Conservation (phyloP, 1,140 invertebrate genomes). For the Mizuhopecten yessoensis region DNA sequence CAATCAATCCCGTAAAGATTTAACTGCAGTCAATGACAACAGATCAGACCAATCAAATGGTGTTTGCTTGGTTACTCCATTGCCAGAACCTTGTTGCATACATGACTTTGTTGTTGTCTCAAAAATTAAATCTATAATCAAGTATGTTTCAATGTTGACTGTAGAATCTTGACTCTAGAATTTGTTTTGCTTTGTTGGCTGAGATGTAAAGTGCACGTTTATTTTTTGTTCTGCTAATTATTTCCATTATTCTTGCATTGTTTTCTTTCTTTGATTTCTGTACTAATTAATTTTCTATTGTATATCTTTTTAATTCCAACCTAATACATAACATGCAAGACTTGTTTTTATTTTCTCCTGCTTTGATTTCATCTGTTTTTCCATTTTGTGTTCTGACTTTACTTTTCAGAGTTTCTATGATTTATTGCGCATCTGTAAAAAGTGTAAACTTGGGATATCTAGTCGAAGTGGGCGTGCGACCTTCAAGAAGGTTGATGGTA, state of each 20-base stretch:
- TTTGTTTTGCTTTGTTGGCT: background rate
- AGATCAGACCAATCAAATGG: background rate
- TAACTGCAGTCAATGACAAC: background rate
- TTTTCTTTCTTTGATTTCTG: background rate
- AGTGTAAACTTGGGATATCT: slow-evolving; percentile 59
- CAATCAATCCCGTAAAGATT: background rate
- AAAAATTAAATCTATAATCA: no score
- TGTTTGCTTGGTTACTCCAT: background rate
- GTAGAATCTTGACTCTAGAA: no score
- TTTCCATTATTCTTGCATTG: no score
- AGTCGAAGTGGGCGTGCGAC: slow-evolving; percentile 29
- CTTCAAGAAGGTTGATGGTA: slow-evolving; percentile 15
- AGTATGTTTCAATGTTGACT: no score
- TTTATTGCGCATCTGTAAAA: slow-evolving; percentile 71
- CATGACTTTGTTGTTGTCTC: no score
- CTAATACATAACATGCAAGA: background rate
- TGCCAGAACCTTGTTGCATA: background rate
- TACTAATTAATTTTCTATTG: background rate
- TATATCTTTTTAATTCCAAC: background rate
- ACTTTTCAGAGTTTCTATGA: slow-evolving; percentile 69
- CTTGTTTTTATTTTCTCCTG: background rate
- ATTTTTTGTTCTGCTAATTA: background rate
- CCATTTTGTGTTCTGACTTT: slow-evolving; percentile 2
- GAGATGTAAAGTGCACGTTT: background rate
- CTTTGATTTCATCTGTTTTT: background rate